Evolutionary conservation across 2,113 vertebrate genomes (phyloP), one percentile per base, ranked within the genome.

Genomic region (Phalacrocorax aristotelis): DNA sequence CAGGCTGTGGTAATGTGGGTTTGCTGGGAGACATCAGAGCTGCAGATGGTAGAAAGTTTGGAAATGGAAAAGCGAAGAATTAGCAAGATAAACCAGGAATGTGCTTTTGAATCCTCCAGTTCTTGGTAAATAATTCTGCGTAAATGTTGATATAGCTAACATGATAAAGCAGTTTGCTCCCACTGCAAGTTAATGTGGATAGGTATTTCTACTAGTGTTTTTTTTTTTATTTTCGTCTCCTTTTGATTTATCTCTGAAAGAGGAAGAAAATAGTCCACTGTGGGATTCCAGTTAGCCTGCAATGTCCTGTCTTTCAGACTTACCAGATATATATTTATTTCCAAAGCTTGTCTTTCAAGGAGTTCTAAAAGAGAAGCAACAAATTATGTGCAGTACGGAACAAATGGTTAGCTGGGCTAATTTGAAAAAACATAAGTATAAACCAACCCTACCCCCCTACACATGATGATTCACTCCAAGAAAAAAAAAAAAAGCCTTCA

Each of bases 321-420:
- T 84, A 80, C 65, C 80, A 89, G 61, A 32, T 83, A 38, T 69
- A 6, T 61, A 57, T 93, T 96, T 97, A 65, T 87, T 94, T 92
- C 87, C 70, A 64, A 62, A 94, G 15, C 49, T 82, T 69, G 49
- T 93, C 62, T 87, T 84, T 72, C 77, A 85, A 85, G 58, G 70
- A 58, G 74, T 51, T 52, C 83, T 87, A 44, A 78, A 93, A 75
- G 69, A 87, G 71, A 90, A 77, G 30, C 72, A 89, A 54, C 80
- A 72, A 87, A 72, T 69, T 34, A 27, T 30, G 26, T 61, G 57
- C 27, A 27, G 25, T 10, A 26, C 29, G 51, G 70, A 92, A 66
- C 70, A 81, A 93, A 65, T 72, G 57, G 87, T 87, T 87, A 60
- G 89, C 81, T 82, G 49, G 75, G 81, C 79, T 96, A 48, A 93